Conservation (phyloP, 2,797 vertebrate genomes). For the Anolis apletophallus region DNA sequence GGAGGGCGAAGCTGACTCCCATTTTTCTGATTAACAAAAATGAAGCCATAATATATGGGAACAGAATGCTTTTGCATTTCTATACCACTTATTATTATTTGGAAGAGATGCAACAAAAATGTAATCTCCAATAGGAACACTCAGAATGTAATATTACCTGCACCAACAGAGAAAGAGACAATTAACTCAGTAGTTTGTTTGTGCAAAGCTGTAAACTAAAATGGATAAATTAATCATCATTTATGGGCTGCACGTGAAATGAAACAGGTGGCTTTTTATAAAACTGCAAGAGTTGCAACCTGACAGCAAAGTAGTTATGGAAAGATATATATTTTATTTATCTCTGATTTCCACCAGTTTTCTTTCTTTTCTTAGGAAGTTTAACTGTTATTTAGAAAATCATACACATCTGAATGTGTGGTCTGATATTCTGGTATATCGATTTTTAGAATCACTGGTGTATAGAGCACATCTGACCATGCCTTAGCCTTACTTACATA, state of each 20-base stretch:
- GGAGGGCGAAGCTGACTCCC: conserved; percentile 75
- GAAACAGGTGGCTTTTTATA: conserved; percentile 56
- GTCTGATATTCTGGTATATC: background rate
- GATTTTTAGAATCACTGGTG: background rate
- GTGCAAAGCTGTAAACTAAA: conserved; percentile 62
- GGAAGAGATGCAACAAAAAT: conserved; percentile 66
- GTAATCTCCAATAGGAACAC: conserved; percentile 62
- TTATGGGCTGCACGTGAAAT: conserved; percentile 50
- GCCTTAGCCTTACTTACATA: background rate
- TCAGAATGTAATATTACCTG: conserved; percentile 50
- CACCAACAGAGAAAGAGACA: conserved; percentile 64
- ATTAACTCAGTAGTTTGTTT: conserved; percentile 71
- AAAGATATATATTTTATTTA: conserved; percentile 43
- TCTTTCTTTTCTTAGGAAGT: conserved; percentile 13
- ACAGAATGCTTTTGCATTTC: conserved; percentile 51
- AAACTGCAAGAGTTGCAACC: conserved; percentile 62
- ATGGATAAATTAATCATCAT: conserved; percentile 75
- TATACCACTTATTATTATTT: conserved; percentile 72
- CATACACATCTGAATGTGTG: conserved; percentile 12
- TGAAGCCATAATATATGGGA: conserved; percentile 74
- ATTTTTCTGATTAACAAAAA: conserved; percentile 76
- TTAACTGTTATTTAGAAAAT: conserved; percentile 13
- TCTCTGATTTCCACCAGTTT: conserved; percentile 26
- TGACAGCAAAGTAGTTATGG: conserved; percentile 54
- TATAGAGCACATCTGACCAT: background rate